Percentiles rank a stretch among this genome's conserved stretches.
phyloP scores from a whole-genome alignment of 1,140 invertebrate species.

The Dermatophagoides farinae region DNA sequence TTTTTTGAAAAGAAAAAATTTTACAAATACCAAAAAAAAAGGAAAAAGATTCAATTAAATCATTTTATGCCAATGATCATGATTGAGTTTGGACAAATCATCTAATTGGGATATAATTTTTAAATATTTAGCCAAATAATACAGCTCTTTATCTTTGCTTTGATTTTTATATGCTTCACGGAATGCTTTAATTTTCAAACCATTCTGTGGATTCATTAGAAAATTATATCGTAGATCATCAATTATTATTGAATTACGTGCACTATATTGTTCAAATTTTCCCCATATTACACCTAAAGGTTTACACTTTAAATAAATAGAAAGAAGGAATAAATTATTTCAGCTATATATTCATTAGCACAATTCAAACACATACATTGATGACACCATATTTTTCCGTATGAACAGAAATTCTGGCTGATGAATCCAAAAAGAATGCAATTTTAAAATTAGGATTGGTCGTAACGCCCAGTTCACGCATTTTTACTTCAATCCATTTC shows the following conservation, averaged over 20 bases:
- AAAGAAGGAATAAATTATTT: not conserved
- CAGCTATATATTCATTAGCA: slow-evolving; percentile 2
- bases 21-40: not conserved
- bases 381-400: slow-evolving; percentile 70
- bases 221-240: slow-evolving; percentile 93
- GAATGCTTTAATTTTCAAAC: slow-evolving; percentile 68
- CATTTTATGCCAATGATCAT: slow-evolving; percentile 59
- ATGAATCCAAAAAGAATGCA: slow-evolving; percentile 66
- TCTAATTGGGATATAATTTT: slow-evolving; percentile 57
- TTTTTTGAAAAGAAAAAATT: not conserved
- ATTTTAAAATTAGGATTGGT: slow-evolving; percentile 71
- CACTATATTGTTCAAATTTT: slow-evolving; percentile 62
- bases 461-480: slow-evolving; percentile 69
- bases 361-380: slow-evolving; percentile 48
- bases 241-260: slow-evolving; percentile 92
- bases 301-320: slow-evolving; percentile 47
- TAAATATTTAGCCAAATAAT: slow-evolving; percentile 49
- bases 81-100: slow-evolving; percentile 64
- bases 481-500: slow-evolving; percentile 96
- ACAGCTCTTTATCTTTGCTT: slow-evolving; percentile 56
- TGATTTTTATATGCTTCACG: slow-evolving; percentile 70
- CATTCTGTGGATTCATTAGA: slow-evolving; percentile 88
- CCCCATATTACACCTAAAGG: slow-evolving; percentile 92
- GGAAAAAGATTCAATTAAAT: not conserved
- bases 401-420: slow-evolving; percentile 86